phyloP scores from a whole-genome alignment of 2,888 invertebrate species.

The Agrotis clavis region DNA sequence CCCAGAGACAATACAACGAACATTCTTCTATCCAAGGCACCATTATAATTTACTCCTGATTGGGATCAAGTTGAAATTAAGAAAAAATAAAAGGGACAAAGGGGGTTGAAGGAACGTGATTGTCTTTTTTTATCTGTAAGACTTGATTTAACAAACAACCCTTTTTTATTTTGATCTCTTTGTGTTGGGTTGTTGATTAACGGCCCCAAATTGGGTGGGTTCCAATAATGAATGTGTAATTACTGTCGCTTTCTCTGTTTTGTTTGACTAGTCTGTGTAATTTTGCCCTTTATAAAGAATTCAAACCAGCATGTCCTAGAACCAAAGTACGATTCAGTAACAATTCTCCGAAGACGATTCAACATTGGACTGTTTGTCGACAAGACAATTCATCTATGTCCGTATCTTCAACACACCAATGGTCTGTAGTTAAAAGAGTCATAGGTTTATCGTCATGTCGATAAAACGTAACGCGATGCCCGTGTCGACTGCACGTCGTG shows the following conservation, averaged over 20 bases:
- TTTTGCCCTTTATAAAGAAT: not conserved
- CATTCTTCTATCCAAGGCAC: slow-evolving; percentile 89
- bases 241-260: slow-evolving; percentile 33
- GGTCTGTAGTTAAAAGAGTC: no score
- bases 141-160: slow-evolving; percentile 88
- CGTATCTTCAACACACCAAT: no score
- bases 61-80: slow-evolving; percentile 90
- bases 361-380: no score
- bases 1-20: slow-evolving; percentile 85
- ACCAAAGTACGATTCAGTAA: not conserved
- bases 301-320: not conserved
- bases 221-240: slow-evolving; percentile 67
- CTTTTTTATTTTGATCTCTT: slow-evolving; percentile 75
- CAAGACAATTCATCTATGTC: no score
- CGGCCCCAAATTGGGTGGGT: slow-evolving; percentile 72
- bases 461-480: no score
- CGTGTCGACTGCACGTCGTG: no score
- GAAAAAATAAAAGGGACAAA: slow-evolving; percentile 89
- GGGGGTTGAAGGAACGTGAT: slow-evolving; percentile 75
- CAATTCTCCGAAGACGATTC: no score
- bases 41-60: slow-evolving; percentile 91
- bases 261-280: slow-evolving; percentile 9
- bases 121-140: slow-evolving; percentile 86
- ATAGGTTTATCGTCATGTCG: no score
- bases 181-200: slow-evolving; percentile 78